These are phyloP conservation scores for Eulemur rubriventer DNA, from an alignment of 2,797 vertebrate species.

Conservation along the genomic window DNA sequence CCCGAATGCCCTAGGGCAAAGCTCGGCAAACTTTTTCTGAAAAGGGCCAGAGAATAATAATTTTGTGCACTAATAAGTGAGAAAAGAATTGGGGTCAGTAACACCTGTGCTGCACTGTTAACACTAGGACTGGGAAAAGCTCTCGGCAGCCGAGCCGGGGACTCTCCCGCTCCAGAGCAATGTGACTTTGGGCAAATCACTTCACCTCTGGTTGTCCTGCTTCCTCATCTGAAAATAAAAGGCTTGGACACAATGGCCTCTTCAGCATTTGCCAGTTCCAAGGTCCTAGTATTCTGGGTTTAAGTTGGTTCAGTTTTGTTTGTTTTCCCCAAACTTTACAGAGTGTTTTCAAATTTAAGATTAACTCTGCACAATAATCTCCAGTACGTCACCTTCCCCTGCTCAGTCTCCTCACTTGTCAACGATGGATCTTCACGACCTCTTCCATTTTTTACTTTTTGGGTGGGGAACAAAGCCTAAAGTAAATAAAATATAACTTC, in stretches of 20 bases:
- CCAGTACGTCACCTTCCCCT: not conserved
- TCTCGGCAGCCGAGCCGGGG: rapidly evolving
- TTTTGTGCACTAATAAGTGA: not conserved
- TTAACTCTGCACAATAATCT: rapidly evolving
- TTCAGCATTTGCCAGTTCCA: not conserved
- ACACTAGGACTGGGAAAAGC: not conserved
- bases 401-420: not conserved
- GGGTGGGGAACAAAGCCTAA: not conserved
- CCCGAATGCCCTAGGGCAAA: too few relatives aligned
- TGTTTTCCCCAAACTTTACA: not conserved
- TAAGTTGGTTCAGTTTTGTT: not conserved
- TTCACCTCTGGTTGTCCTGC: rapidly evolving
- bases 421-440: rapidly evolving
- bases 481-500: not conserved
- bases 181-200: rapidly evolving
- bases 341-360: not conserved
- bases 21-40: not conserved
- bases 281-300: not conserved
- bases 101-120: too few relatives aligned
- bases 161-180: rapidly evolving
- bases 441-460: not conserved
- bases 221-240: not conserved
- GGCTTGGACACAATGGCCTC: rapidly evolving
- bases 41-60: not conserved
- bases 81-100: not conserved